Conservation (phyloP, 2,113 vertebrate species). For the Zingel zingel region DNA sequence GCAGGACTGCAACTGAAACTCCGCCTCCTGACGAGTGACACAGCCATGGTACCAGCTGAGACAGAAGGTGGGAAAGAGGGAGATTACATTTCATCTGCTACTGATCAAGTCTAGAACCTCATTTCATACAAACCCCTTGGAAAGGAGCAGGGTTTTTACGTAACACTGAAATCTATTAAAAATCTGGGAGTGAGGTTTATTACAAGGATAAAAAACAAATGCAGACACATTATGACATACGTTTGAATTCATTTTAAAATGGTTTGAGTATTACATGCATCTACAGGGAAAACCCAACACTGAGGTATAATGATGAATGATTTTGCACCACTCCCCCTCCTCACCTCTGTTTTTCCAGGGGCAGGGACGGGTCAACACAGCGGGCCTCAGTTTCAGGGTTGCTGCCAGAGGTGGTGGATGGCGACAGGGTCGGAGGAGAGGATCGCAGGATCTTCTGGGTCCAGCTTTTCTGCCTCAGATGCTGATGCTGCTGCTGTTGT, state of each 20-base stretch:
- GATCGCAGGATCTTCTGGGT: conserved; percentile 87
- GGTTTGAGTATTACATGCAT: not conserved
- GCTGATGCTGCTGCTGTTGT: conserved; percentile 76
- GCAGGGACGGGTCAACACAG: conserved; percentile 85
- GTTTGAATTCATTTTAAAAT: conserved; percentile 3
- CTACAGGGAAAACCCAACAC: not conserved
- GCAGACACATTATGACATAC: not conserved
- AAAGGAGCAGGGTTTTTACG: conserved; percentile 17
- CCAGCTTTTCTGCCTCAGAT: conserved; percentile 91
- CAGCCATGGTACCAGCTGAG: conserved; percentile 92
- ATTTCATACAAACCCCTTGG: conserved; percentile 17
- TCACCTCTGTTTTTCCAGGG: conserved; percentile 92
- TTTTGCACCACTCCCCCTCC: not conserved
- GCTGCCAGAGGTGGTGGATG: conserved; percentile 50
- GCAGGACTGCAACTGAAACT: conserved; percentile 89
- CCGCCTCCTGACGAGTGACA: conserved; percentile 89
- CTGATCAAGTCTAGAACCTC: conserved; percentile 29
- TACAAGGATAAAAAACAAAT: conserved; percentile 18
- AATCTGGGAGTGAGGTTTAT: not conserved
- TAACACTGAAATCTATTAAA: conserved; percentile 7
- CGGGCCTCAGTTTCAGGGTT: conserved; percentile 70
- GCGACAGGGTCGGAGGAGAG: conserved; percentile 50
- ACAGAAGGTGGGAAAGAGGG: not conserved
- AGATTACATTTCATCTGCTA: conserved; percentile 30
- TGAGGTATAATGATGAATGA: not conserved